Conservation (phyloP, 2,113 vertebrate genomes). For the Pygoscelis adeliae region DNA sequence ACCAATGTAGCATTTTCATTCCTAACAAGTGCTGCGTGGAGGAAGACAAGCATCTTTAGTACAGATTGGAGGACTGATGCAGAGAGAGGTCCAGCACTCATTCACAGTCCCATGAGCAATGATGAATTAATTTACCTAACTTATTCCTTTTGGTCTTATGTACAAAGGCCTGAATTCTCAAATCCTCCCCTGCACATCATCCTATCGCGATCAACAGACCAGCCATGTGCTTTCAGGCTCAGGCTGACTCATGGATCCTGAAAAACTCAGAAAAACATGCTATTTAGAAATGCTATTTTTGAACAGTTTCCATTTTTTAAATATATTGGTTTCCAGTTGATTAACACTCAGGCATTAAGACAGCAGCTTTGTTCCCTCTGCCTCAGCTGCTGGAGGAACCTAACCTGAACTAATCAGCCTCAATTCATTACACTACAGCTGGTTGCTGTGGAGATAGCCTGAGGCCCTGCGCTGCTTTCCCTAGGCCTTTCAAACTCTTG, state of each 20-base stretch:
- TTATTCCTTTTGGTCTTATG: neutral
- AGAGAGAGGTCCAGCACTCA: neutral
- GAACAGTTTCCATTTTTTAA: neutral
- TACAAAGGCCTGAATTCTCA: neutral
- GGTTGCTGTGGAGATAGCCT: conserved; percentile 59
- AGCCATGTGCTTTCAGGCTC: neutral
- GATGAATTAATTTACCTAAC: conserved; percentile 35
- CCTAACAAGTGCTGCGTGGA: neutral
- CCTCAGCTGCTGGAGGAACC: conserved; percentile 54
- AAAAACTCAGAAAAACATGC: neutral
- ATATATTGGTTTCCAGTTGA: conserved; percentile 3
- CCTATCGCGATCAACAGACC: fast-evolving
- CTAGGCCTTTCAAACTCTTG: conserved; percentile 11
- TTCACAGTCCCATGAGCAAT: neutral
- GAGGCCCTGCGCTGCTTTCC: neutral
- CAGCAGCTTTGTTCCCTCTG: conserved; percentile 32
- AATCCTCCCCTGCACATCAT: fast-evolving
- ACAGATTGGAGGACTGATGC: neutral
- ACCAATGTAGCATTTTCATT: neutral
- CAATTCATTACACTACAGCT: conserved; percentile 47
- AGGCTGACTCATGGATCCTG: neutral
- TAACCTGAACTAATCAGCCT: conserved; percentile 66
- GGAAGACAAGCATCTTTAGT: neutral
- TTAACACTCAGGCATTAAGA: neutral
- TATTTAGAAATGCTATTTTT: neutral